Evolutionary conservation across 2,113 vertebrate genomes (phyloP).

Genomic region (Malurus melanocephalus): DNA sequence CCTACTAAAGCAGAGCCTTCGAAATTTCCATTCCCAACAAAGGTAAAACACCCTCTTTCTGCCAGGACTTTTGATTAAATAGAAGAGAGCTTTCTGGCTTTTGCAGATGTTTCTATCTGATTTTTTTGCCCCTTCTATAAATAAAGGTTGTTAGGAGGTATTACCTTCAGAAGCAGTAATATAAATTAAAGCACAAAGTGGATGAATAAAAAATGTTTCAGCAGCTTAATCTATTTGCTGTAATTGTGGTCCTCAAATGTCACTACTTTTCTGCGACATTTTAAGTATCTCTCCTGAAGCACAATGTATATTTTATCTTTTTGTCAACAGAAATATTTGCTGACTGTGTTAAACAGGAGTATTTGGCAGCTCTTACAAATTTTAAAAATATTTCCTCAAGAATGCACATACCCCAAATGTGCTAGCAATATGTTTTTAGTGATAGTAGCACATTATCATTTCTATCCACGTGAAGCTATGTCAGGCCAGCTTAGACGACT

Average conservation of each 20-base stretch:
- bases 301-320: not conserved
- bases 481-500: not conserved
- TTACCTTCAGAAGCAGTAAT: not conserved
- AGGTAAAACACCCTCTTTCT: conserved; percentile 70
- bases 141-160: not conserved
- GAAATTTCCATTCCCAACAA: conserved; percentile 77
- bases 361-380: not conserved
- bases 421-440: not conserved
- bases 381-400: not conserved
- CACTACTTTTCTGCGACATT: not conserved
- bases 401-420: not conserved
- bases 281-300: not conserved
- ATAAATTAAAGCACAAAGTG: not conserved
- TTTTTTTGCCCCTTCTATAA: not conserved
- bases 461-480: not conserved
- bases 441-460: fast-evolving
- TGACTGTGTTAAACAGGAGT: not conserved
- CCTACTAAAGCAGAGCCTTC: conserved; percentile 79
- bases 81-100: not conserved
- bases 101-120: not conserved
- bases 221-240: not conserved
- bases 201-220: not conserved
- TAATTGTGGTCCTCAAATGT: not conserved
- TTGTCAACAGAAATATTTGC: not conserved
- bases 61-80: not conserved